Percentiles rank a stretch among this genome's conserved stretches.
Evolutionary conservation across 2,888 invertebrate species (phyloP).

Genomic region (Xiphydria camelus): DNA sequence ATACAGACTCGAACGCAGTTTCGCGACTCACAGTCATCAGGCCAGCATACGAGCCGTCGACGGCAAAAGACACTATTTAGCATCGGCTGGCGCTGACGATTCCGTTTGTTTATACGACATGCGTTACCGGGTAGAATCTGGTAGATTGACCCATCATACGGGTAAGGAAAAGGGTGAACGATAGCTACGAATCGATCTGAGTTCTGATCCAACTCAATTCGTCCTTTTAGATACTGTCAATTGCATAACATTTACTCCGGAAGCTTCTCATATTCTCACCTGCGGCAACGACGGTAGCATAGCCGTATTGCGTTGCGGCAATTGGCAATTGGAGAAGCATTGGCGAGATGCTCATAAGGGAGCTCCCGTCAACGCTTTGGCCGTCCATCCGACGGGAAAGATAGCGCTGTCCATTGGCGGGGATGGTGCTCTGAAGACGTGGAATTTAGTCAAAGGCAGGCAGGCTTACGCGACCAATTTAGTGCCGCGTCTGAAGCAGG

Average conservation of each 20-base stretch:
- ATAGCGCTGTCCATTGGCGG: slow-evolving; percentile 83
- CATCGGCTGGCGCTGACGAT: slow-evolving; percentile 90
- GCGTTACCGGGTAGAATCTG: slow-evolving; percentile 75
- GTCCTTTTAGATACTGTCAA: slow-evolving; percentile 81
- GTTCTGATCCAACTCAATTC: neutral
- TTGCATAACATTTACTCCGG: slow-evolving; percentile 74
- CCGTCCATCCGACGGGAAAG: slow-evolving; percentile 88
- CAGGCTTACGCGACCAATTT: slow-evolving; percentile 89
- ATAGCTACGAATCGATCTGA: neutral
- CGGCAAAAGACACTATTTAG: slow-evolving; percentile 72
- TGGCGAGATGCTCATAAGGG: slow-evolving; percentile 86
- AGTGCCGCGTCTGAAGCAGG: slow-evolving; percentile 54
- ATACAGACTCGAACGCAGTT: slow-evolving; percentile 72
- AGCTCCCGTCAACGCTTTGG: slow-evolving; percentile 71
- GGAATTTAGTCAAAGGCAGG: slow-evolving; percentile 92
- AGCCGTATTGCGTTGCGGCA: slow-evolving; percentile 78
- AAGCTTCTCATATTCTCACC: slow-evolving; percentile 78
- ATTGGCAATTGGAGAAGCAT: slow-evolving; percentile 83
- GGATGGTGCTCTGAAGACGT: slow-evolving; percentile 83
- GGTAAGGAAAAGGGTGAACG: slow-evolving; percentile 55
- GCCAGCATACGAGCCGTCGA: slow-evolving; percentile 78
- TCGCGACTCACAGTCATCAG: slow-evolving; percentile 86
- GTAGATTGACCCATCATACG: slow-evolving; percentile 79
- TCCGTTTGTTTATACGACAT: slow-evolving; percentile 84
- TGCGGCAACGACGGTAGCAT: slow-evolving; percentile 85